phyloP scores from a whole-genome alignment of 2,113 vertebrate species.

The Octodon degus region DNA sequence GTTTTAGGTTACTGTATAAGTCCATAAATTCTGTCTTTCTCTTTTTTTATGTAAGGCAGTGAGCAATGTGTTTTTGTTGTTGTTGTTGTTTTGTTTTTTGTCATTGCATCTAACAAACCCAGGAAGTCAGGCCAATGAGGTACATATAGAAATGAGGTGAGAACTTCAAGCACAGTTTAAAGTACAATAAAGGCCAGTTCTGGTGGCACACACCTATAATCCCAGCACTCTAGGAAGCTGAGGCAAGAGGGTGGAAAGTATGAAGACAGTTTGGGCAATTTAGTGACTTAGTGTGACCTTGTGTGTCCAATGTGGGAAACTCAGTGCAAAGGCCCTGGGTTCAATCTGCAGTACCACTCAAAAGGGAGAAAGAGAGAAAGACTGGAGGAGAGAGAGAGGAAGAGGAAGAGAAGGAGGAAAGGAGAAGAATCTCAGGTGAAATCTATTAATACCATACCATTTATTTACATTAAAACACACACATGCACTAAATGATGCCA shows the following conservation, averaged over 20 bases:
- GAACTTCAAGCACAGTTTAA: background rate
- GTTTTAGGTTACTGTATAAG: conserved; percentile 22
- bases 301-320: background rate
- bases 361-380: background rate
- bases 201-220: background rate
- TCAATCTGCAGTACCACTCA: no score
- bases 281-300: background rate
- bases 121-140: background rate
- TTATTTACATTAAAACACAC: conserved; percentile 24
- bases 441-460: background rate
- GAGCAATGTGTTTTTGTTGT: no score
- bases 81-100: no score
- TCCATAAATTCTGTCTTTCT: background rate
- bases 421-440: background rate
- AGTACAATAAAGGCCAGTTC: background rate
- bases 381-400: background rate
- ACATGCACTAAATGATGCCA: background rate
- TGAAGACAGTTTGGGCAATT: background rate
- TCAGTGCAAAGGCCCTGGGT: no score
- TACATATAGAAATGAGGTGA: background rate
- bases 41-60: background rate
- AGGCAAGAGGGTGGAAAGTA: background rate
- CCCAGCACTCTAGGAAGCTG: background rate
- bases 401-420: background rate
- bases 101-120: background rate